Evolutionary conservation across 2,888 invertebrate species (phyloP), one percentile per base, ranked within the genome.

Genomic region (Cosmorhoe ocellata): DNA sequence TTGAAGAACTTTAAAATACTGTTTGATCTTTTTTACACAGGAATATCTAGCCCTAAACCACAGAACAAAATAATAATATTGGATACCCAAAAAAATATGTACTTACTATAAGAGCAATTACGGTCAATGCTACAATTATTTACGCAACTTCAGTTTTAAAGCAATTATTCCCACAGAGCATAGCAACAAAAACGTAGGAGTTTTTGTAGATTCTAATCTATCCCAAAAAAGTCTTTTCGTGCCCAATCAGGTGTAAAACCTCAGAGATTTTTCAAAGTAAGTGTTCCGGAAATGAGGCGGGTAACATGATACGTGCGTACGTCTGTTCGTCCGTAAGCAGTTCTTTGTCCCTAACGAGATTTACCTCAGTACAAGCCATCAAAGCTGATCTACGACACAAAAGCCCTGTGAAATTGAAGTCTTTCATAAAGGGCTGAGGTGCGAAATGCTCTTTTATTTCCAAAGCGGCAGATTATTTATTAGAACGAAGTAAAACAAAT

Each of bases 291-390:
- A 84, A 72, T 64, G 69, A 69, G 64, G 63, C 63, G 71, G 70
- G 82, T 81, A 85, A 85, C 75, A 68, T 66, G 81, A 87, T 81
- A 75, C 70, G 65, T 64, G 34, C 46, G 37, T 51, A 32, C 74
- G 76, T 79, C 67, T 69, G 72, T 63, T 68, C 65, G 73, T 70
- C 71, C 66, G 70, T 64, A 69, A 61, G 63, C 59, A 64, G 52
- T 69, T 37, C 66, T 78, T 81, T 81, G 76, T 80, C 69, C 75
- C 60, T 84, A 86, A 85, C 83, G 76, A 86, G 87, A 86, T 86
- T 81, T 74, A 69, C 71, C 64, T 68, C 69, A 65, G 56, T 61
- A 69, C 64, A 66, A 61, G 51, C 63, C 64, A 67, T 74, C 74
- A 74, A 76, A 74, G 74, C 69, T 68, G 67, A 72, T 69, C 66